Conservation (phyloP, 2,888 invertebrate genomes). For the Sesia bembeciformis region DNA sequence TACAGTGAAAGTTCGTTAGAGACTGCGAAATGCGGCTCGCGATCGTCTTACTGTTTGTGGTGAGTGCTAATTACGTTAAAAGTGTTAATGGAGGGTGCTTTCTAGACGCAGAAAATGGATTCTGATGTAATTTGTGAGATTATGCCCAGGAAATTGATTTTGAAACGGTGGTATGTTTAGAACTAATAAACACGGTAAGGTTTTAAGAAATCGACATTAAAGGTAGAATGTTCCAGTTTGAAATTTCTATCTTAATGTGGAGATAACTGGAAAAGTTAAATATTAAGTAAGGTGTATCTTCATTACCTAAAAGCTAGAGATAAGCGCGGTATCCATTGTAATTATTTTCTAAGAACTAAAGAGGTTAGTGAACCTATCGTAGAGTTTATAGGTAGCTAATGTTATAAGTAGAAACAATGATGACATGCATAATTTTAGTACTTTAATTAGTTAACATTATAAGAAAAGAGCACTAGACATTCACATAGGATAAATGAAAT, state of each 20-base stretch:
- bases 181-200: neutral
- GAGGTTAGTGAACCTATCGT: constrained; percentile 31
- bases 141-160: neutral
- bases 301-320: neutral
- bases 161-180: neutral
- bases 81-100: constrained; percentile 48
- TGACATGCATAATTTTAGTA: too few species aligned
- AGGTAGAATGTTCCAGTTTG: neutral
- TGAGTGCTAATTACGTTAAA: constrained; percentile 64
- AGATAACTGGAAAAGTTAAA: too few species aligned
- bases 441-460: too few species aligned
- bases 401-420: too few species aligned
- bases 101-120: constrained; percentile 11
- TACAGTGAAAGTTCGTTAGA: constrained; percentile 68
- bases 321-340: constrained; percentile 16
- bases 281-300: too few species aligned
- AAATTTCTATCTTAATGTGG: too few species aligned
- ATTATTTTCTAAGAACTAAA: constrained; percentile 17
- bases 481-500: too few species aligned
- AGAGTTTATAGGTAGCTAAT: neutral
- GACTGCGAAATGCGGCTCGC: constrained; percentile 61
- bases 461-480: too few species aligned
- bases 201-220: constrained; percentile 1
- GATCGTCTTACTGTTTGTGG: constrained; percentile 70
- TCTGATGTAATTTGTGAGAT: neutral